These are phyloP conservation scores for Ormyrus pomaceus DNA, from an alignment of 2,888 invertebrate species.

Conservation along the genomic window DNA sequence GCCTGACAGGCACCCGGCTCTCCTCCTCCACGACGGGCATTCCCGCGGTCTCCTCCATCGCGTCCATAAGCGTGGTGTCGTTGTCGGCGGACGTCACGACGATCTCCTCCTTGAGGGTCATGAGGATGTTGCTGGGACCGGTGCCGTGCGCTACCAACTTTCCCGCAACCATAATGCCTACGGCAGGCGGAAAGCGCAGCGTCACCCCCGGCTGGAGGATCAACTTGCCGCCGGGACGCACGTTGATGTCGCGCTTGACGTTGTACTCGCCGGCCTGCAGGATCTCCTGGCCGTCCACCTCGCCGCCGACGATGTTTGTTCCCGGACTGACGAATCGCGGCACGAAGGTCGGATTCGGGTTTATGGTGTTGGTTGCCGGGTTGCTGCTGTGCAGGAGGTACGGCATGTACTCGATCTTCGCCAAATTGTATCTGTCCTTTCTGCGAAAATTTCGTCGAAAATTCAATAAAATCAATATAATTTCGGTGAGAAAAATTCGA, in stretches of 20 bases:
- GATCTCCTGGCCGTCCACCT: constrained; percentile 93
- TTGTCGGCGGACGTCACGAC: constrained; percentile 80
- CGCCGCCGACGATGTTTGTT: constrained; percentile 88
- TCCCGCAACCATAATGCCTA: constrained; percentile 98
- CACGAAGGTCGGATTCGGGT: constrained; percentile 85
- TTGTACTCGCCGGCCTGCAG: constrained; percentile 90
- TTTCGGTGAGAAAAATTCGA: neutral
- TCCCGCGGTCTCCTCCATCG: constrained; percentile 79
- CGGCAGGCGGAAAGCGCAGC: constrained; percentile 91
- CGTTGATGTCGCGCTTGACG: constrained; percentile 95
- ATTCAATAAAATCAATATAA: neutral
- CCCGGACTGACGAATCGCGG: constrained; percentile 86
- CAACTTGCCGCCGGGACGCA: constrained; percentile 94
- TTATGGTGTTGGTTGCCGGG: constrained; percentile 89
- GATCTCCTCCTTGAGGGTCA: constrained; percentile 87
- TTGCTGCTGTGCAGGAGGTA: constrained; percentile 93
- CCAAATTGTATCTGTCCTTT: constrained; percentile 95
- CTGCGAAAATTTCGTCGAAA: constrained; percentile 71
- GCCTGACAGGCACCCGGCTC: constrained; percentile 84
- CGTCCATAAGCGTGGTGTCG: constrained; percentile 78
- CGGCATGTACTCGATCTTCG: constrained; percentile 93
- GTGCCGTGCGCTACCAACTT: constrained; percentile 89
- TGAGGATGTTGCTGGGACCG: constrained; percentile 86
- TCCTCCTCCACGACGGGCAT: constrained; percentile 77
- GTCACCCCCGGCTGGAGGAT: constrained; percentile 92